Conservation (phyloP, 2,797 vertebrate species). For the Pseudopleuronectes americanus region DNA sequence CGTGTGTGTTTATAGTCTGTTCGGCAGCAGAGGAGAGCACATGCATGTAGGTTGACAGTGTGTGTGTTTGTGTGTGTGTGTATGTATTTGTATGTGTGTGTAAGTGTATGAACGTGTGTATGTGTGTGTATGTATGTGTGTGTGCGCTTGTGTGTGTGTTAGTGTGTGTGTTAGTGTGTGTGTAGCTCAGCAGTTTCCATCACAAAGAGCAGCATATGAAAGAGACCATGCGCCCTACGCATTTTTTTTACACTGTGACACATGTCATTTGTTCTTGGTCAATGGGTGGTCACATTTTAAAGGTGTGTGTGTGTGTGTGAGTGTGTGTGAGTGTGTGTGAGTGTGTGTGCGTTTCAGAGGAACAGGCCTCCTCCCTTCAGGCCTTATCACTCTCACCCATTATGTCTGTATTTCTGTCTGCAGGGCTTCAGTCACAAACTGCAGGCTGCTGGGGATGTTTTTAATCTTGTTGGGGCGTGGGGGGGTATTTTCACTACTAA, state of each 20-base stretch:
- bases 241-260: slow-evolving; percentile 60
- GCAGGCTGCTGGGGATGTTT: slow-evolving; percentile 52
- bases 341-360: slow-evolving; percentile 41
- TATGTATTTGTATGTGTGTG: no score
- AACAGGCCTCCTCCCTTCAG: slow-evolving; percentile 65
- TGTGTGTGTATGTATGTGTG: slow-evolving; percentile 19
- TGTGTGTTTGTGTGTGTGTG: background rate
- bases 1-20: slow-evolving; percentile 43
- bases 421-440: slow-evolving; percentile 54
- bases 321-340: slow-evolving; percentile 32
- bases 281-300: slow-evolving; percentile 60
- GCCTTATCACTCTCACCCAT: slow-evolving; percentile 67
- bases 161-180: slow-evolving; percentile 25
- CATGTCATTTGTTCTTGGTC: slow-evolving; percentile 76
- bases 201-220: slow-evolving; percentile 80
- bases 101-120: no score
- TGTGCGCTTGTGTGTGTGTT: slow-evolving; percentile 33
- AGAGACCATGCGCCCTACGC: slow-evolving; percentile 52
- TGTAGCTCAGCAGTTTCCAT: slow-evolving; percentile 79
- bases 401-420: slow-evolving; percentile 50
- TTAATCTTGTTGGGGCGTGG: slow-evolving; percentile 38
- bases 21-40: slow-evolving; percentile 43
- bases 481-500: background rate
- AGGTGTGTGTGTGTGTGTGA: slow-evolving; percentile 34
- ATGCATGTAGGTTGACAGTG: slow-evolving; percentile 58